Evolutionary conservation across 2,797 vertebrate species (phyloP), one percentile per base, ranked within the genome.

Genomic region (Pampus argenteus): DNA sequence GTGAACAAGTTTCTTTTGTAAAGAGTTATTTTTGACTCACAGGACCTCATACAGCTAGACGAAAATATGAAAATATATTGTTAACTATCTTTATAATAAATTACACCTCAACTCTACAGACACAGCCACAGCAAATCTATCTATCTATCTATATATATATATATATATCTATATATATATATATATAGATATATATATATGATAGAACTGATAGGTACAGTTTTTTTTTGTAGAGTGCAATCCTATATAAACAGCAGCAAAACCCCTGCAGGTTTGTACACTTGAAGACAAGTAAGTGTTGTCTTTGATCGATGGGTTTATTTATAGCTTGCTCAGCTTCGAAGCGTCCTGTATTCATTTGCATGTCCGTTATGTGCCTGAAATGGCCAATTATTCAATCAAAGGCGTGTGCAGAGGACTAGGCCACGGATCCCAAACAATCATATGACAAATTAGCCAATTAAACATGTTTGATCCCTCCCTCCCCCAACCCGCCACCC

Each of bases 371-470:
- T 88, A 87, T 85, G 71, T 66, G 65, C 60, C 74, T 44, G 71
- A 89, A 91, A 87, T 79, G 71, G 57, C 67, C 82, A 84, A 91
- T 93, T 92, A 92, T 83, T 90, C 78, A 76, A 86, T 88, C 79
- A 87, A 82, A 91, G 76, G 66, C 48, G n/a, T 62, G 70, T 66
- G 75, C 28, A 61, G 66, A 84, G 55, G 74, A 74, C 62, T 74
- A 69, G 77, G 73, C 66, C 69, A 26, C 11, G 20, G 76, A 83
- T 77, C 78, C 76, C 69, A 76, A 89, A 89, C 81, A 89, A 89
- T 92, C 82, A 86, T 76, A 75, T 86, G 85, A 91, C 84, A 92
- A 90, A 92, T 90, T 78, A 85, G 80, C 84, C 87, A 88, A 91
- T 93, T 89, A 91, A 86, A 88, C 26, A 56, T 31, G 73, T 88